These are phyloP conservation scores for Syngnathus acus DNA, from an alignment of 2,797 vertebrate species.

Conservation along the genomic window DNA sequence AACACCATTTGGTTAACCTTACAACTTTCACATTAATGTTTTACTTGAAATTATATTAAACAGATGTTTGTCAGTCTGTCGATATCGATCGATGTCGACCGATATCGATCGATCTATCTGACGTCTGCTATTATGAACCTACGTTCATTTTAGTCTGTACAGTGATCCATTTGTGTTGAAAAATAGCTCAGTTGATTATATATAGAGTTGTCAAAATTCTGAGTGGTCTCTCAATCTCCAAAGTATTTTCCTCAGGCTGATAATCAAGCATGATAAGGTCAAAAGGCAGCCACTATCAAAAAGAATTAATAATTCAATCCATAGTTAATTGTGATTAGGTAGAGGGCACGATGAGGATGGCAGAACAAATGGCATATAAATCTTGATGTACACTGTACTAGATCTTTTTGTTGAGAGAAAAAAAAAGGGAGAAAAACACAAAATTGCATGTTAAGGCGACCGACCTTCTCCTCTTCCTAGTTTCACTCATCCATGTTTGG, in stretches of 20 bases:
- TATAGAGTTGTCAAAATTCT: not conserved
- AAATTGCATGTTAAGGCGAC: not conserved
- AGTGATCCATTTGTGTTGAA: not conserved
- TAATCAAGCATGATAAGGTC: slow-evolving; percentile 2
- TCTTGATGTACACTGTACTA: not conserved
- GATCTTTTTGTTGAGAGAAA: not conserved
- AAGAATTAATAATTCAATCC: slow-evolving; percentile 1
- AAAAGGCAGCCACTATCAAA: not conserved
- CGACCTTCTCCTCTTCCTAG: slow-evolving; percentile 36
- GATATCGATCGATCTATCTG: not conserved
- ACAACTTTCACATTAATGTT: not conserved
- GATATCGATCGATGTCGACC: too few relatives aligned
- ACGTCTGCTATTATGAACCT: too few relatives aligned
- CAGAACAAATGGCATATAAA: not conserved
- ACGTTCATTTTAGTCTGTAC: not conserved
- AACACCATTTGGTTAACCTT: not conserved
- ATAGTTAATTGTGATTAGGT: not conserved
- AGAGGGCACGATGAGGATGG: not conserved
- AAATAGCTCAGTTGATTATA: not conserved
- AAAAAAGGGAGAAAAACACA: not conserved
- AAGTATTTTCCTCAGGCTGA: slow-evolving; percentile 2
- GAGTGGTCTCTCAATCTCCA: not conserved
- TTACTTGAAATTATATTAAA: not conserved
- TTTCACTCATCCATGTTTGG: slow-evolving; percentile 25
- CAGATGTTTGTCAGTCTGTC: too few relatives aligned